Conservation (phyloP, 1,140 invertebrate species). For the Hyposmocoma kahamanoa region DNA sequence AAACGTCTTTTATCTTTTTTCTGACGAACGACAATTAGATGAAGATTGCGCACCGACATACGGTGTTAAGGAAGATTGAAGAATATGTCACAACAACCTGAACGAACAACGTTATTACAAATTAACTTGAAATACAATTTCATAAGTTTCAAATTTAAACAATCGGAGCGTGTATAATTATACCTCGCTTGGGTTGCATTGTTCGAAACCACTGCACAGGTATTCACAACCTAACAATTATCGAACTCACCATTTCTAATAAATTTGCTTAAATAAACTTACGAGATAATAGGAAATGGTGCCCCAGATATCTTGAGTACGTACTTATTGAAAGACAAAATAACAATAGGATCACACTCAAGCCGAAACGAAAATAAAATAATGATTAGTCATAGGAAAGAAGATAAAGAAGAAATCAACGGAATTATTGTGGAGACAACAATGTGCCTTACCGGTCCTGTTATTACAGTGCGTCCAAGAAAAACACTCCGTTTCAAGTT, state of each 20-base stretch:
- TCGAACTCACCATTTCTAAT: constrained; percentile 29
- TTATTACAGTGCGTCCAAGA: constrained; percentile 49
- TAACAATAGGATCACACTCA: constrained; percentile 42
- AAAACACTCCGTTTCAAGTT: constrained; percentile 63
- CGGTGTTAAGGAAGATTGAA: constrained; percentile 48
- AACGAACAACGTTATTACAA: constrained; percentile 23
- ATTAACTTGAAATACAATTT: constrained; percentile 40
- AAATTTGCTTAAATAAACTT: constrained; percentile 59
- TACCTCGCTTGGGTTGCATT: constrained; percentile 43
- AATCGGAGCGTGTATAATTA: constrained; percentile 65
- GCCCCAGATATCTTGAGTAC: constrained; percentile 27
- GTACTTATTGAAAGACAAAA: constrained; percentile 37
- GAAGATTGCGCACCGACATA: constrained; percentile 60
- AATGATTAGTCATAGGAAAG: constrained; percentile 54
- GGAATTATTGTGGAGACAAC: constrained; percentile 61
- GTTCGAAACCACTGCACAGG: constrained; percentile 57
- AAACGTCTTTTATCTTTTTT: constrained; percentile 62
- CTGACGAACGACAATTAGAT: constrained; percentile 61
- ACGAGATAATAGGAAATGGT: constrained; percentile 23
- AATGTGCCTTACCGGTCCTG: constrained; percentile 45
- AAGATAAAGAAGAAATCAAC: constrained; percentile 60
- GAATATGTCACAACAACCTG: constrained; percentile 11
- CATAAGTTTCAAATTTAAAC: constrained; percentile 66
- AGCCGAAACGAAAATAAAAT: no score
- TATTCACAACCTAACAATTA: constrained; percentile 62